These are phyloP conservation scores for Caenorhabditis uteleia DNA, from an alignment of 2,888 invertebrate species.

Conservation along the genomic window DNA sequence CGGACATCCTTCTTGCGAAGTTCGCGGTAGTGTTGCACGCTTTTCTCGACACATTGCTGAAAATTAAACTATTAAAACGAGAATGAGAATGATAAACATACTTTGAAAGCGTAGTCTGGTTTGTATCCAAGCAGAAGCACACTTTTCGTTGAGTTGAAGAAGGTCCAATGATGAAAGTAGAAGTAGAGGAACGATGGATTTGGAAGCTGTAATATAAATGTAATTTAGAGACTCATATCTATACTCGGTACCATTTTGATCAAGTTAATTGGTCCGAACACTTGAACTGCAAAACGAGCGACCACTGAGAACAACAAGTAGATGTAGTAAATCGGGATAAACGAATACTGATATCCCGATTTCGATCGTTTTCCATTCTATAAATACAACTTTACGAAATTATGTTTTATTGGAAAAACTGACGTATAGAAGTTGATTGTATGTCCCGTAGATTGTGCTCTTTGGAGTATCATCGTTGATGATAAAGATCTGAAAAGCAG, in stretches of 20 bases:
- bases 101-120: constrained; percentile 23
- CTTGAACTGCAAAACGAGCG: constrained; percentile 14
- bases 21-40: constrained; percentile 19
- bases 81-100: not conserved
- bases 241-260: constrained; percentile 6
- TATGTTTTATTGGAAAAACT: constrained; percentile 1
- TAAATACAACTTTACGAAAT: no score
- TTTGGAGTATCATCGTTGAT: constrained; percentile 58
- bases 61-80: not conserved
- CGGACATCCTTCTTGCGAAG: constrained; percentile 27
- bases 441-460: constrained; percentile 42
- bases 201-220: constrained; percentile 45
- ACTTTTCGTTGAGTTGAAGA: constrained; percentile 57
- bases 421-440: constrained; percentile 31
- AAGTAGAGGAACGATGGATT: constrained; percentile 58
- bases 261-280: constrained; percentile 19
- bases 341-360: constrained; percentile 32
- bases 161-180: constrained; percentile 65
- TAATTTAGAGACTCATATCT: not conserved
- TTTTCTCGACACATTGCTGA: constrained; percentile 15
- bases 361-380: constrained; percentile 33
- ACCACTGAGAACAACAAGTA: constrained; percentile 35
- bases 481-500: constrained; percentile 43
- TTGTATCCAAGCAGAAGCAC: constrained; percentile 47
- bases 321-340: constrained; percentile 49